Conservation (phyloP, 2,888 invertebrate species). For the Drosophila nr. perissopoda region DNA sequence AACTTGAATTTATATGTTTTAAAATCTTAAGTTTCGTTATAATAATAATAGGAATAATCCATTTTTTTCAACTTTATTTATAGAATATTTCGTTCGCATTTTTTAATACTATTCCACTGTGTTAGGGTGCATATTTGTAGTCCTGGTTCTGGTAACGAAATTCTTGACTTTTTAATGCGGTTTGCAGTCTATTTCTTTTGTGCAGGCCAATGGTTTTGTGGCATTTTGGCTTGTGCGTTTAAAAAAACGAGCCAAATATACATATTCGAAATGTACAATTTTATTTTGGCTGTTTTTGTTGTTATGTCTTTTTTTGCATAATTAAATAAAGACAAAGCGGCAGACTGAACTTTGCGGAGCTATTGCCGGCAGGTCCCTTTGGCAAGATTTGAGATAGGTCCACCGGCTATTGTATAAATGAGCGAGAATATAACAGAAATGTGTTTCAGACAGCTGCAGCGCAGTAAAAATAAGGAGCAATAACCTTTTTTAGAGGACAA, state of each 20-base stretch:
- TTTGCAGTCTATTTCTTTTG: constrained; percentile 41
- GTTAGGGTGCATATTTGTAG: background rate
- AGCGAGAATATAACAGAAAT: constrained; percentile 42
- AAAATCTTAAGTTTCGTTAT: background rate
- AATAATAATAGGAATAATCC: background rate
- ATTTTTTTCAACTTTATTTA: background rate
- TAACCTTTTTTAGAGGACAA: constrained; percentile 20
- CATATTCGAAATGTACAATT: constrained; percentile 66
- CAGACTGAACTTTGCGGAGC: constrained; percentile 28
- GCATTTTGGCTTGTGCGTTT: constrained; percentile 17
- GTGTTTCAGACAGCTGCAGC: constrained; percentile 63
- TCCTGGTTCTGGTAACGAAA: constrained; percentile 31
- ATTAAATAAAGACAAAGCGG: constrained; percentile 70
- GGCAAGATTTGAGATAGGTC: constrained; percentile 31
- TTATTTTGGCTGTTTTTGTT: constrained; percentile 45
- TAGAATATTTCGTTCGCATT: background rate
- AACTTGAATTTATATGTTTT: background rate
- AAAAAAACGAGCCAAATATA: constrained; percentile 5
- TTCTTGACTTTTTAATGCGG: constrained; percentile 67
- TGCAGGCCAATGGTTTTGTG: constrained; percentile 25
- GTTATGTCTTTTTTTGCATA: constrained; percentile 59
- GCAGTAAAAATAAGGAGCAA: constrained; percentile 44
- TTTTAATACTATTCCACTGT: constrained; percentile 26
- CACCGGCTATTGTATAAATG: constrained; percentile 53
- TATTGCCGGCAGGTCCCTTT: constrained; percentile 42